Base-by-base conservation (phyloP, 2,113 vertebrate species). In the Perca fluviatilis region DNA sequence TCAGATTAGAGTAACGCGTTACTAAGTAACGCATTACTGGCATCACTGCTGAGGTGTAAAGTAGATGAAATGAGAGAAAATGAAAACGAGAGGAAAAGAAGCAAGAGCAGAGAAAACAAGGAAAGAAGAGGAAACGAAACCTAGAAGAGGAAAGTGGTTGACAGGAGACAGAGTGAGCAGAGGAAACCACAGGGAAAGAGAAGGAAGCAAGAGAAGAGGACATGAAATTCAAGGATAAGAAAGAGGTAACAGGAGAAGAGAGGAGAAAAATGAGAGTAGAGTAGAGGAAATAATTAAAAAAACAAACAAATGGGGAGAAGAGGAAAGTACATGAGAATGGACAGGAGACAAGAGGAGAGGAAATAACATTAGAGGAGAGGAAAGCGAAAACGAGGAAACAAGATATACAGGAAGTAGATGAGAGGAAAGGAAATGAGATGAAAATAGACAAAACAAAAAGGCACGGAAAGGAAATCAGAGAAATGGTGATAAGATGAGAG, bases 391-490 rank as follows among this genome's bases (percentile, higher is more conserved):
- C 7, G n/a, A 74, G 40, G 13, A 27, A 15, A 75, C 23, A 60
- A 23, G n/a, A 74, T 60, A 6, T 46, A 63, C 36, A 61, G 10
- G 9, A 36, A 54, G 57, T 43, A 77, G 61, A 86, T 46, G 47
- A 82, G 50, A 60, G 7, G 6, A 83, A 56, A 71, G 64, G 51
- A 88, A 81, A 64, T 56, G 4, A 70, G 76, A 72, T 58, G n/a
- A 83, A 79, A 67, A 57, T n/a, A 84, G 60, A 51, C 16, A 0
- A 83, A 69, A 64, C 53, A 79, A 77, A 77, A 58, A 3, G 36
- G 27, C 36, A 60, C 69, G 61, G 70, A 77, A 71, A 57, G 58
- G 15, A 75, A 83, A 85, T 85, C 64, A 78, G 47, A 77, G 82
- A 69, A 72, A 67, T 6, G 30, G 6, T 57, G 71, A 65, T 76